phyloP scores from a whole-genome alignment of 1,140 invertebrate genomes.

The Bombus fervidus region DNA sequence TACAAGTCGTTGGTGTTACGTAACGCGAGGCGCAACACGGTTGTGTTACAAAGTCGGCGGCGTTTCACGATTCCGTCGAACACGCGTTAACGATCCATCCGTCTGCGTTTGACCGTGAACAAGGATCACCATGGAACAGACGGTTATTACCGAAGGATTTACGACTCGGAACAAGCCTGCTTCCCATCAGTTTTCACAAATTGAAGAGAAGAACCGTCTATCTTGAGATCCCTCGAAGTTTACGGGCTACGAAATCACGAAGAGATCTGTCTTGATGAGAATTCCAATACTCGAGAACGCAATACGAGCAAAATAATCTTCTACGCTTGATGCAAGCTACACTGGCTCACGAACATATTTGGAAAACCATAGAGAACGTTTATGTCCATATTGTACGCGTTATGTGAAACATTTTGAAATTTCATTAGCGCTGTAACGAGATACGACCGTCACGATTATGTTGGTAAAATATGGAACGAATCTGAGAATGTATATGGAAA shows the following conservation, averaged over 20 bases:
- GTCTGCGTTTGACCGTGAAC: background rate
- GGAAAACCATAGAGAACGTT: no score
- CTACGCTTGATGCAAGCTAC: no score
- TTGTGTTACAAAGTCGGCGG: slow-evolving; percentile 2
- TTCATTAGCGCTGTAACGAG: no score
- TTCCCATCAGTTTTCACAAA: slow-evolving; percentile 1
- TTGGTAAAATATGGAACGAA: no score
- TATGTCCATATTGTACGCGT: no score
- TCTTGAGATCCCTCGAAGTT: background rate
- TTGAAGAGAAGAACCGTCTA: slow-evolving; percentile 3
- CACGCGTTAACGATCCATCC: slow-evolving; percentile 21
- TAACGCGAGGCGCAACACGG: slow-evolving; percentile 13
- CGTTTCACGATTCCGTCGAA: slow-evolving; percentile 5
- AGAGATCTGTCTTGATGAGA: background rate
- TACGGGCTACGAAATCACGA: background rate
- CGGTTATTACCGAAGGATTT: slow-evolving; percentile 36
- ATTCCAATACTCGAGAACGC: background rate
- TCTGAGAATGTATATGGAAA: no score
- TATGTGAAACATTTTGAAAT: no score
- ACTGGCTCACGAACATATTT: no score
- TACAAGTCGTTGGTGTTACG: slow-evolving; percentile 37
- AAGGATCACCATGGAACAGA: slow-evolving; percentile 15
- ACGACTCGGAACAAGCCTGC: background rate
- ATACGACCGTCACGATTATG: no score
- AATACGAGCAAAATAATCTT: no score